These are phyloP conservation scores for Syrmaticus mikado DNA, from an alignment of 2,113 vertebrate species.

Conservation along the genomic window DNA sequence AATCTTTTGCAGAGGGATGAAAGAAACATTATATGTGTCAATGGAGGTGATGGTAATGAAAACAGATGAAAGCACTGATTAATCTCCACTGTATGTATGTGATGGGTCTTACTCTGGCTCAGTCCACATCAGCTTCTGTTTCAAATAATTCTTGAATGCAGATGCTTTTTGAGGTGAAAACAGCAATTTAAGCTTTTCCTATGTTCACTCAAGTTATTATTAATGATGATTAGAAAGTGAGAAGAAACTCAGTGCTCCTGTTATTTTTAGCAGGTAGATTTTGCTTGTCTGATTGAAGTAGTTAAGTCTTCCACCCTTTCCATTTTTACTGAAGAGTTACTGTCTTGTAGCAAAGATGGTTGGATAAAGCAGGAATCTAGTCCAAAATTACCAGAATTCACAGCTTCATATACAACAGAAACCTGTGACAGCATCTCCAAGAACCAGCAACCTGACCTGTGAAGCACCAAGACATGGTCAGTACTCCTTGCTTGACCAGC, in stretches of 20 bases:
- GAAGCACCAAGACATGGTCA: neutral
- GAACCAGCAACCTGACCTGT: neutral
- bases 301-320: neutral
- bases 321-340: neutral
- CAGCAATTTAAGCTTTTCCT: neutral
- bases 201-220: neutral
- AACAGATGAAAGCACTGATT: slow-evolving; percentile 18
- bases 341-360: neutral
- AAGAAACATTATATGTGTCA: slow-evolving; percentile 33
- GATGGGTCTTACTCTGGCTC: neutral
- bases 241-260: neutral
- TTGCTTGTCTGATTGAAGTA: rapidly evolving
- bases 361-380: neutral
- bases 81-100: neutral
- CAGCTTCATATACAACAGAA: neutral
- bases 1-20: neutral
- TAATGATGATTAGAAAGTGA: neutral
- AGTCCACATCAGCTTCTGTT: neutral
- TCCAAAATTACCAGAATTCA: neutral
- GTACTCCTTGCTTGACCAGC: neutral
- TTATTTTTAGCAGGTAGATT: neutral
- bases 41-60: slow-evolving; percentile 46
- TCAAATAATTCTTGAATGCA: neutral
- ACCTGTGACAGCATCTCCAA: neutral
- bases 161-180: neutral